Conservation (phyloP, 2,797 vertebrate genomes). For the Yasuhikotakia modesta region DNA sequence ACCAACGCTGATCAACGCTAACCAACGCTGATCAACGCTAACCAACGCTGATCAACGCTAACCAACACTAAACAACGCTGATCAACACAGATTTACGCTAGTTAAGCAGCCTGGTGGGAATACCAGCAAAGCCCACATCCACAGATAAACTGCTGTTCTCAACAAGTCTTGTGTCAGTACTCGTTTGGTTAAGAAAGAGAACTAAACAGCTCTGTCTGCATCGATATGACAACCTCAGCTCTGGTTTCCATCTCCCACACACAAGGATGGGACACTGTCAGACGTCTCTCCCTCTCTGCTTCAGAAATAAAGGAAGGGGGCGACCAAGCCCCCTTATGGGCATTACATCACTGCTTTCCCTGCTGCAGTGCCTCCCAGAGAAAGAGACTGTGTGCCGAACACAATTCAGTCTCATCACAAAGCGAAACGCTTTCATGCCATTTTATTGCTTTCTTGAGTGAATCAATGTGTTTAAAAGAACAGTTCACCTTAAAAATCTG, state of each 20-base stretch:
- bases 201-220: slow-evolving; percentile 9
- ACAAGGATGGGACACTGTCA: background rate
- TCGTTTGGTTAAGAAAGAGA: slow-evolving; percentile 7
- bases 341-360: slow-evolving; percentile 56
- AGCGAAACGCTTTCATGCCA: too few species aligned
- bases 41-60: too few species aligned
- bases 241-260: background rate
- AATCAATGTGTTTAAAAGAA: too few species aligned
- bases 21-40: too few species aligned
- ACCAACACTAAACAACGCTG: too few species aligned
- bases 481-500: too few species aligned
- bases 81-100: too few species aligned
- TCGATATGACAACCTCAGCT: background rate
- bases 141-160: background rate
- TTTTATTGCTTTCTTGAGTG: too few species aligned
- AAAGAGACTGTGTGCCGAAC: slow-evolving; percentile 8
- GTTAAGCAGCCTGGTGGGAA: background rate
- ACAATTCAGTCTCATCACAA: slow-evolving; percentile 32
- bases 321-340: slow-evolving; percentile 3
- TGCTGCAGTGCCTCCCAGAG: slow-evolving; percentile 49
- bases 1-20: too few species aligned
- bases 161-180: slow-evolving; percentile 1
- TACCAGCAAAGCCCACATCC: background rate
- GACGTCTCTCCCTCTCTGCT: background rate
- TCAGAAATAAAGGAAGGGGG: slow-evolving; percentile 3